Conservation (phyloP, 1,140 invertebrate species). For the honey bee (Apis mellifera) region Amel_HAv3.1 CM009939.2:7175501-7176000, state of each 20-base stretch:
- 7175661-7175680: not conserved
- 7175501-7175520: too few species aligned
- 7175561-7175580: too few species aligned
- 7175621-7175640: not conserved
- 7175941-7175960: conserved; percentile 34
- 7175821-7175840: conserved; percentile 15
- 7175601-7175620: not conserved
- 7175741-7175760: too few species aligned
- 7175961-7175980: conserved; percentile 53
- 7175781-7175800: not conserved
- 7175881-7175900: not conserved
- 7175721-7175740: not conserved
- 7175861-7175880: not conserved
- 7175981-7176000: conserved; percentile 60
- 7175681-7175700: not conserved
- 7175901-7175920: not conserved
- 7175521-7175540: too few species aligned
- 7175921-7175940: conserved; percentile 58
- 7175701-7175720: not conserved
- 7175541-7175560: too few species aligned
- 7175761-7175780: not conserved
- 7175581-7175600: not conserved
- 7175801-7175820: not conserved
- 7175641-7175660: not conserved
- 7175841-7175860: not conserved